Evolutionary conservation across 2,113 vertebrate species (phyloP), one percentile per base, ranked within the genome.

Genomic region (Pyrgilauda ruficollis): DNA sequence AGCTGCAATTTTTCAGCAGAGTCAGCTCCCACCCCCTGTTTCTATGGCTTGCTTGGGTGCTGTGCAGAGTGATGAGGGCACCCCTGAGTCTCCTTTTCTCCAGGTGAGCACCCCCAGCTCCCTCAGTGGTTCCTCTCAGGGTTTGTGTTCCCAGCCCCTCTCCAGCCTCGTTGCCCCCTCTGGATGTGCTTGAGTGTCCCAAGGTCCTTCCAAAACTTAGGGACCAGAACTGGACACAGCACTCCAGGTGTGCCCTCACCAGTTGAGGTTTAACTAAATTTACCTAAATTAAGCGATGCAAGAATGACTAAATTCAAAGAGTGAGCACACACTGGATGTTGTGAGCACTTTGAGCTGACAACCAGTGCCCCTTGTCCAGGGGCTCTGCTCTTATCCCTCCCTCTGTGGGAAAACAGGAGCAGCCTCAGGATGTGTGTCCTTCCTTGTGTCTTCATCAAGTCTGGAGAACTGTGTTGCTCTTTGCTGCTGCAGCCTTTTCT

Each of bases 281-380:
- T 33, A 27, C 15, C 74, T 53, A 18, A 94, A 78, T 39, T 43
- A 61, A 94, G 43, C 1, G 13, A 23, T 35, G 7, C 3, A 55
- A 81, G 6, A 8, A 33, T 64, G 52, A 69, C 66, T 44, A 8
- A 41, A 67, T 24, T 43, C 1, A 0, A 11, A 3, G 22, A 15
- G 11, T 18, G 33, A 67, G 18, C 50, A 26, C 50, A 5, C 22
- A 2, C 18, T 4, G 35, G 7, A 27, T 37, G 44, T 13, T 35
- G 31, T 17, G 47, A 14, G 20, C 13, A 3, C 37, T 68, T 72
- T n/a, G 27, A 67, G 53, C 63, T 72, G 63, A 30, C 0, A 11
- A 9, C 18, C 13, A 9, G 12, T 1, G 2, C 10, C 2, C 7
- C 44, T 33, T 17, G 7, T 8, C 75, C 31, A 7, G 31, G 11